A percentile compares a stretch with the other conserved stretches of the same genome.
phyloP scores from a whole-genome alignment of 2,797 vertebrate species.

The Pangasius larnaudii region DNA sequence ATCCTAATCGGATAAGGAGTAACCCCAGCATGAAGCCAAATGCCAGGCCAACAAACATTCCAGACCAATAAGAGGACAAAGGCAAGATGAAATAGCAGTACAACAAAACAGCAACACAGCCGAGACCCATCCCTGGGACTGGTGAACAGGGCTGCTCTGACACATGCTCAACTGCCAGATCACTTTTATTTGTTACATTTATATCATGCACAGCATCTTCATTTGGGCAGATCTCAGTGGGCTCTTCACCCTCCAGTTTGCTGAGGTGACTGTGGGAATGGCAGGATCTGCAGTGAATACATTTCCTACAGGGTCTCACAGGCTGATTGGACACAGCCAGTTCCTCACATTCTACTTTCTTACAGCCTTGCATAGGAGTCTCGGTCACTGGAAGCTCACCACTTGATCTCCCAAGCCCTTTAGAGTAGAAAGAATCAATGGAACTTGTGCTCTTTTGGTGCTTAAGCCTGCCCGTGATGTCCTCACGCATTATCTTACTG shows the following conservation, averaged over 20 bases:
- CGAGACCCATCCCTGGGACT: constrained; percentile 76
- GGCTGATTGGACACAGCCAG: constrained; percentile 70
- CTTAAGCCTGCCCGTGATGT: constrained; percentile 71
- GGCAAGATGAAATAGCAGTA: constrained; percentile 86
- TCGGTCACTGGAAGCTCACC: constrained; percentile 60
- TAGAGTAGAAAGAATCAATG: constrained; percentile 55
- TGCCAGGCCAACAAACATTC: constrained; percentile 81
- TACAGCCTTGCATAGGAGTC: constrained; percentile 60
- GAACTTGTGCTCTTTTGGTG: constrained; percentile 62
- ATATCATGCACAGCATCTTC: constrained; percentile 76
- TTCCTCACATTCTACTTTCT: constrained; percentile 64
- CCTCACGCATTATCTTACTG: constrained; percentile 86
- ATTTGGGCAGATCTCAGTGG: constrained; percentile 75
- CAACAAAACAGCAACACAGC: constrained; percentile 75
- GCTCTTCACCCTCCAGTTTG: constrained; percentile 55
- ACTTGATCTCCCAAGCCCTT: constrained; percentile 49
- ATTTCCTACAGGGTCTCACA: constrained; percentile 51
- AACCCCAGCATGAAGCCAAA: constrained; percentile 84
- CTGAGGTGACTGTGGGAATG: constrained; percentile 48
- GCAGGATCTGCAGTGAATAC: constrained; percentile 51
- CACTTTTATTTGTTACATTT: constrained; percentile 46
- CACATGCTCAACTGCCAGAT: neutral
- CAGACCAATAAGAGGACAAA: constrained; percentile 82
- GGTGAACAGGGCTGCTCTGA: constrained; percentile 42
- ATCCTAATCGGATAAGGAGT: constrained; percentile 76